Percentiles rank a stretch among this genome's conserved stretches.
phyloP scores from a whole-genome alignment of 2,888 invertebrate species.

The Parasteatoda lunata region DNA sequence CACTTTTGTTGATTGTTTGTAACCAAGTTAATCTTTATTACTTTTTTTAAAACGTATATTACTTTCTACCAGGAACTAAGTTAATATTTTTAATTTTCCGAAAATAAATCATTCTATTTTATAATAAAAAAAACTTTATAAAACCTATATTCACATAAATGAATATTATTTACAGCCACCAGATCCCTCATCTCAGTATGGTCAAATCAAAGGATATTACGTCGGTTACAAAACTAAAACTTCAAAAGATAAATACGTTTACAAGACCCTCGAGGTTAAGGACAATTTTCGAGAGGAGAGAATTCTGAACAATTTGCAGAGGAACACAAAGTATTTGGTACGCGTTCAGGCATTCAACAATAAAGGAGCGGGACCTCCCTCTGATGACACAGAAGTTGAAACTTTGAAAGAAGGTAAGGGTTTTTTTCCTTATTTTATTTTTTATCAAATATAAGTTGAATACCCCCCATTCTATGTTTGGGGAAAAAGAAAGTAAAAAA shows the following conservation, averaged over 20 bases:
- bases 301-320: constrained; percentile 73
- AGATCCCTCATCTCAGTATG: constrained; percentile 72
- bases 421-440: neutral
- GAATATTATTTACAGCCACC: constrained; percentile 72
- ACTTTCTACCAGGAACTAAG: no score
- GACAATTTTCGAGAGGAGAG: constrained; percentile 63
- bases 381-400: constrained; percentile 49
- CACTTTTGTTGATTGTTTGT: no score
- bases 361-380: constrained; percentile 67
- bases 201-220: constrained; percentile 74
- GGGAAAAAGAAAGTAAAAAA: no score
- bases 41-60: no score
- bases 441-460: no score
- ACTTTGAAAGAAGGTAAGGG: constrained; percentile 62
- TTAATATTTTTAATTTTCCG: no score
- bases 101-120: no score
- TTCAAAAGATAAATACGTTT: constrained; percentile 73
- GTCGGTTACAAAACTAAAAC: constrained; percentile 74
- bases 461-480: no score
- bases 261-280: constrained; percentile 71
- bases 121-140: no score
- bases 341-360: constrained; percentile 66
- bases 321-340: constrained; percentile 71
- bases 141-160: no score
- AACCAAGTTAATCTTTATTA: no score